These are phyloP conservation scores for Torymus auratus DNA, from an alignment of 2,888 invertebrate genomes.

Conservation along the genomic window DNA sequence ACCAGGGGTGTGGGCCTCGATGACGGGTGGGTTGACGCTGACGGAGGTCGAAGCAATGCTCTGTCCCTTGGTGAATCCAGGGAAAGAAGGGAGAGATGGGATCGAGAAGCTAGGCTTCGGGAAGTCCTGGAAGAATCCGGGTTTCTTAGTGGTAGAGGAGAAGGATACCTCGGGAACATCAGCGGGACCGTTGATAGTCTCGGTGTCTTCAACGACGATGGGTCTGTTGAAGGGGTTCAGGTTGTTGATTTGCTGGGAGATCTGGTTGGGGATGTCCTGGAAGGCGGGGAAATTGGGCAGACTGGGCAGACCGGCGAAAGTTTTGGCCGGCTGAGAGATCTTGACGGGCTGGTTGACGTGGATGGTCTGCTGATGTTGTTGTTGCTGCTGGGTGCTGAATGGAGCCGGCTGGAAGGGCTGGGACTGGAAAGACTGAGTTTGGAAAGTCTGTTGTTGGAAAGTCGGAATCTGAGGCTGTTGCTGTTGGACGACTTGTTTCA, in stretches of 20 bases:
- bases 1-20: constrained; percentile 65
- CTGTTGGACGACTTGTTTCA: constrained; percentile 30
- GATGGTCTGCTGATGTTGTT: constrained; percentile 1
- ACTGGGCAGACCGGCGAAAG: constrained; percentile 33
- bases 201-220: neutral
- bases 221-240: constrained; percentile 35
- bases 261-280: constrained; percentile 35
- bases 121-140: constrained; percentile 40
- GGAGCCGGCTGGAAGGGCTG: neutral
- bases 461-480: constrained; percentile 10
- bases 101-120: constrained; percentile 46
- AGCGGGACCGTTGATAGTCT: constrained; percentile 10
- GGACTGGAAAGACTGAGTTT: neutral
- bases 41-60: neutral
- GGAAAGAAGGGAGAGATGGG: constrained; percentile 55
- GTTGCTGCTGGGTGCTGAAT: neutral
- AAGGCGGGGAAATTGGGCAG: constrained; percentile 33
- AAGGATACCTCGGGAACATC: constrained; percentile 5
- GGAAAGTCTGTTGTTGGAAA: neutral
- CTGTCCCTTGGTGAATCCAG: constrained; percentile 64
- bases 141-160: constrained; percentile 19
- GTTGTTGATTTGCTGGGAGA: constrained; percentile 22
- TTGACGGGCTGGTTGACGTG: neutral
- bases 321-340: constrained; percentile 15
- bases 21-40: constrained; percentile 50